Conservation (phyloP, 1,140 invertebrate species). For the Procambarus virginalis region DNA sequence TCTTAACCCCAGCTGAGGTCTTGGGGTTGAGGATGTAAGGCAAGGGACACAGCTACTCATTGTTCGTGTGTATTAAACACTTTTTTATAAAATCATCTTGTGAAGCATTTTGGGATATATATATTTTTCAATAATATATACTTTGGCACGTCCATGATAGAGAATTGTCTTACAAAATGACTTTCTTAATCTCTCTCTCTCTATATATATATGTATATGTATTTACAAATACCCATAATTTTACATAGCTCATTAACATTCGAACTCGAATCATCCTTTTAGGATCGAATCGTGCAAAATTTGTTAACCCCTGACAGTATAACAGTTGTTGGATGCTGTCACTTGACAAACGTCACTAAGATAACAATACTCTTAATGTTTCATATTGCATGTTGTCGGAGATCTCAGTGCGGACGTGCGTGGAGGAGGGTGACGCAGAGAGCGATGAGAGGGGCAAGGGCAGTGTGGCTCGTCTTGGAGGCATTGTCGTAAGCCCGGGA, state of each 20-base stretch:
- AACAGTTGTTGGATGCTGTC: neutral
- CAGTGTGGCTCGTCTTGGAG: neutral
- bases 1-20: neutral
- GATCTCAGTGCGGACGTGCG: constrained; percentile 18
- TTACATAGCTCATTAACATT: constrained; percentile 6
- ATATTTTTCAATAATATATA: constrained; percentile 24
- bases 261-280: neutral
- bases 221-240: neutral
- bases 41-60: constrained; percentile 12
- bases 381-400: neutral
- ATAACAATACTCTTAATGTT: neutral
- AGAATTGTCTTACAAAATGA: neutral
- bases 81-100: neutral
- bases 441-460: neutral
- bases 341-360: neutral
- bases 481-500: constrained; percentile 32
- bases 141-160: constrained; percentile 40
- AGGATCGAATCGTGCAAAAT: neutral
- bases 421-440: constrained; percentile 6
- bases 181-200: constrained; percentile 7
- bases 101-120: constrained; percentile 1
- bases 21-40: neutral
- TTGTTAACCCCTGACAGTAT: neutral
- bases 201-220: constrained; percentile 1
- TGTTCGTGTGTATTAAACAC: neutral